A percentile compares a stretch with the other conserved stretches of the same genome.
Conservation (phyloP, 2,888 invertebrate genomes). For the Chorisops tibialis region DNA sequence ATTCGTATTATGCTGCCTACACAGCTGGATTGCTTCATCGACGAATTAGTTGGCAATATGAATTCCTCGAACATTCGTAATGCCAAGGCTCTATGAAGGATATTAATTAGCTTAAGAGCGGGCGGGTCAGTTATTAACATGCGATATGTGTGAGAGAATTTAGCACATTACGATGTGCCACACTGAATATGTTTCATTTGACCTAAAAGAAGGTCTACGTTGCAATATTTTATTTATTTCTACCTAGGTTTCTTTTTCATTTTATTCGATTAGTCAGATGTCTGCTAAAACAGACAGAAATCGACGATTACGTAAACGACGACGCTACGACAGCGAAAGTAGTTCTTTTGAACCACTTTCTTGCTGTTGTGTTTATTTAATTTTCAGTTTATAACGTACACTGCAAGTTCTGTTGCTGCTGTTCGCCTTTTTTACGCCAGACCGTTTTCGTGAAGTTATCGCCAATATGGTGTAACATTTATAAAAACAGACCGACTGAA, state of each 20-base stretch:
- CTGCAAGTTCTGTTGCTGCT: background rate
- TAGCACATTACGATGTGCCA: conserved; percentile 4
- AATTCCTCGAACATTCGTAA: conserved; percentile 19
- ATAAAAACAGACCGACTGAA: too few relatives aligned
- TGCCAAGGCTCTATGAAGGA: conserved; percentile 20
- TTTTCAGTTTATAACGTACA: background rate
- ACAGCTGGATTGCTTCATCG: background rate
- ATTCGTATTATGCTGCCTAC: too few relatives aligned
- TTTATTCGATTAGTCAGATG: background rate
- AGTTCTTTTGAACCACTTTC: background rate
- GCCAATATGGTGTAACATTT: too few relatives aligned
- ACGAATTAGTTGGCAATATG: conserved; percentile 7
- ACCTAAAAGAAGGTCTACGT: background rate
- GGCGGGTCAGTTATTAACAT: conserved; percentile 18
- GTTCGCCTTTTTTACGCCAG: background rate
- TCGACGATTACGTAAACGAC: background rate
- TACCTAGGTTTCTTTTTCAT: too few relatives aligned
- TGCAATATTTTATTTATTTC: background rate
- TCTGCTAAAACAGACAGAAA: background rate
- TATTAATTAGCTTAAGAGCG: conserved; percentile 23
- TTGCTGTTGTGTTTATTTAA: background rate
- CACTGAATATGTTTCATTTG: background rate
- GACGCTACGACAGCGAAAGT: background rate
- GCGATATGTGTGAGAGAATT: conserved; percentile 2
- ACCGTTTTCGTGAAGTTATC: background rate